phyloP scores from a whole-genome alignment of 1,140 invertebrate species.

The Achatina immaculata region DNA sequence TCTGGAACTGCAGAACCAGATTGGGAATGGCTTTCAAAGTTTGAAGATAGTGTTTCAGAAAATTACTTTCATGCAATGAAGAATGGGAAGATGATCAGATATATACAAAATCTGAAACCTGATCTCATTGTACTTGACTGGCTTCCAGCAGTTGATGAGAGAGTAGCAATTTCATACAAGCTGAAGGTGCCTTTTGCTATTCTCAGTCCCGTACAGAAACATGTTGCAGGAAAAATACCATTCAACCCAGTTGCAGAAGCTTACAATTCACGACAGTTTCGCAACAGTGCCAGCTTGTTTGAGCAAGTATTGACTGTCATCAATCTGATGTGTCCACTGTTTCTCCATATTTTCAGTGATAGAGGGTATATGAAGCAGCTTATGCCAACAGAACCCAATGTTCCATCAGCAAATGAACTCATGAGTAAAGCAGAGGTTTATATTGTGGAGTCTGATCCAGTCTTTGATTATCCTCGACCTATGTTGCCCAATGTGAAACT shows the following conservation, averaged over 20 bases:
- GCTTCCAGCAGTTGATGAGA: background rate
- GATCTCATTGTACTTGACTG: conserved; percentile 39
- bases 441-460: conserved; percentile 47
- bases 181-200: conserved; percentile 38
- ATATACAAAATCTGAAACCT: background rate
- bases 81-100: background rate
- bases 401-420: background rate
- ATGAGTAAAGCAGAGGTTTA: conserved; percentile 31
- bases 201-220: conserved; percentile 11
- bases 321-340: background rate
- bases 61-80: background rate
- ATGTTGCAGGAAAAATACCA: background rate
- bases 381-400: conserved; percentile 21
- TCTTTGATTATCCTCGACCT: conserved; percentile 55
- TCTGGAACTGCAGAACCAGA: background rate
- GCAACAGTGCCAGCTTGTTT: conserved; percentile 20
- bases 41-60: background rate
- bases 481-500: conserved; percentile 48
- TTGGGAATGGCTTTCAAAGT: background rate
- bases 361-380: background rate
- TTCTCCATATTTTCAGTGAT: background rate
- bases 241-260: conserved; percentile 14
- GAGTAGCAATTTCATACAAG: conserved; percentile 35
- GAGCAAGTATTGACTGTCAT: conserved; percentile 7
- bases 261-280: background rate